Evolutionary conservation across 2,113 vertebrate species (phyloP).

Genomic region (Clinocottus analis): DNA sequence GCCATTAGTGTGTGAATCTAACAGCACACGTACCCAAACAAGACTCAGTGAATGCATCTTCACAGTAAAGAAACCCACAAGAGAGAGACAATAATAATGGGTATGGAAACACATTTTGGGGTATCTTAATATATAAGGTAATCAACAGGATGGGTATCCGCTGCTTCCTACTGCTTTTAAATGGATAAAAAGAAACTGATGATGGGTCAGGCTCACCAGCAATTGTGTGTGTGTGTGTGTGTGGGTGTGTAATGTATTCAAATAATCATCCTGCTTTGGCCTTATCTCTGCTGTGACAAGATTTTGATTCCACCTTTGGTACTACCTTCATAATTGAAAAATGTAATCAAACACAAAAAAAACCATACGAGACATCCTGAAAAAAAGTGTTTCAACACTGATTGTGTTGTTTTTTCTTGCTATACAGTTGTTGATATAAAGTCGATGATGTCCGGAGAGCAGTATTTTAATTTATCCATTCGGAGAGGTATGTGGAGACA

Average conservation of each 20-base stretch:
- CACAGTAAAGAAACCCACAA: slow-evolving; percentile 16
- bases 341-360: neutral
- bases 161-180: neutral
- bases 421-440: slow-evolving; percentile 9
- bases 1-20: neutral
- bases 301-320: neutral
- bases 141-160: neutral
- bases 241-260: neutral
- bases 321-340: neutral
- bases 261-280: neutral
- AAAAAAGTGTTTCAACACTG: neutral
- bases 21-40: slow-evolving; percentile 15
- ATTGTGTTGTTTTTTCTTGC: slow-evolving; percentile 2
- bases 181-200: neutral
- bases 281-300: neutral
- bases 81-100: neutral
- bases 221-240: neutral
- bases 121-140: neutral
- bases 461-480: slow-evolving; percentile 9
- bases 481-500: slow-evolving; percentile 1
- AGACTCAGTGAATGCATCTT: slow-evolving; percentile 16
- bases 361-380: neutral
- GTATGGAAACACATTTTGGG: slow-evolving; percentile 10
- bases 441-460: slow-evolving; percentile 22
- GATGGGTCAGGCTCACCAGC: neutral